A percentile compares a stretch with the other conserved stretches of the same genome.
Evolutionary conservation across 2,113 vertebrate genomes (phyloP).

Genomic region (Trogon surrucura): DNA sequence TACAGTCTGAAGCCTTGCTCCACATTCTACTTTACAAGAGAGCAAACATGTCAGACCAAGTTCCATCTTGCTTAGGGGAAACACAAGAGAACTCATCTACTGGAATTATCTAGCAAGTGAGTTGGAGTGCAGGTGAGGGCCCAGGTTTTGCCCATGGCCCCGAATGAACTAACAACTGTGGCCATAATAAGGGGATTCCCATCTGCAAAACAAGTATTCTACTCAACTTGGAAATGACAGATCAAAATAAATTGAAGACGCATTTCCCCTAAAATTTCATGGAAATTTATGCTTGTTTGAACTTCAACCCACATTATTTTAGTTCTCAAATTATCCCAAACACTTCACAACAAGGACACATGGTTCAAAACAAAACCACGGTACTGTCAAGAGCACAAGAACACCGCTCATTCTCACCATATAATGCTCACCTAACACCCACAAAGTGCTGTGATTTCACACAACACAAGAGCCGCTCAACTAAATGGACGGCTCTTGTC

Average conservation of each 20-base stretch:
- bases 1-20: neutral
- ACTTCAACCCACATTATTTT: slow-evolving; percentile 54
- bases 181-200: neutral
- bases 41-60: neutral
- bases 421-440: neutral
- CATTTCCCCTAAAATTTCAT: neutral
- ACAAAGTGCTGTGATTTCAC: neutral
- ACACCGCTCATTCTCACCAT: neutral
- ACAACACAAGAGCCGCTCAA: neutral
- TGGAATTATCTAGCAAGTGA: neutral
- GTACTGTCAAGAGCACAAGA: neutral
- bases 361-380: slow-evolving; percentile 18
- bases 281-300: slow-evolving; percentile 58
- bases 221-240: neutral
- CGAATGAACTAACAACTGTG: neutral
- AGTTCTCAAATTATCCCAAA: slow-evolving; percentile 44
- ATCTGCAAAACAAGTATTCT: neutral
- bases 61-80: neutral
- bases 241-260: neutral
- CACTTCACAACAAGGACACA: neutral
- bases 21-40: neutral
- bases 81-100: neutral
- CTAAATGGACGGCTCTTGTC: neutral
- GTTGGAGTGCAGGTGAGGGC: neutral
- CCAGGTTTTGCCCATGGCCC: neutral